These are phyloP conservation scores for Pseudomyrmex flavicornis DNA, from an alignment of 1,140 invertebrate species.

Conservation along the genomic window DNA sequence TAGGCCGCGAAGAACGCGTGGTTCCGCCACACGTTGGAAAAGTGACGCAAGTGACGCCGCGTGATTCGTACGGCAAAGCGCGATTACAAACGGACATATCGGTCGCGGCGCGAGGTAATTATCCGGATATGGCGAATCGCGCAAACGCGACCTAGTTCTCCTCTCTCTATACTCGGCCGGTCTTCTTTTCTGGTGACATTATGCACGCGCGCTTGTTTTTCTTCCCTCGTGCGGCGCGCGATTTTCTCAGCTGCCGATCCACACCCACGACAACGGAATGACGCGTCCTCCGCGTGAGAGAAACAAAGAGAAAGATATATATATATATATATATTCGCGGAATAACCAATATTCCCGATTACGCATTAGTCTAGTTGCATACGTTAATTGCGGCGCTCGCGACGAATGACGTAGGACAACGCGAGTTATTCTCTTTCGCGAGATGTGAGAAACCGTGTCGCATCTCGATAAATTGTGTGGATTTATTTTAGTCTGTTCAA, in stretches of 20 bases:
- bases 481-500: slow-evolving; percentile 19
- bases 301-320: neutral
- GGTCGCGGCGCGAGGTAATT: slow-evolving; percentile 69
- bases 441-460: neutral
- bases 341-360: slow-evolving; percentile 32
- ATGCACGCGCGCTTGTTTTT: slow-evolving; percentile 18
- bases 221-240: no score
- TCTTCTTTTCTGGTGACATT: slow-evolving; percentile 57
- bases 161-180: slow-evolving; percentile 50
- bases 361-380: slow-evolving; percentile 47
- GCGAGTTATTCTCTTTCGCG: slow-evolving; percentile 7
- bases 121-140: slow-evolving; percentile 75
- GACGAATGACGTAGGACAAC: slow-evolving; percentile 2
- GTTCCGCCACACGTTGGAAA: slow-evolving; percentile 56
- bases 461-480: neutral
- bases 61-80: slow-evolving; percentile 56
- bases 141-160: slow-evolving; percentile 74
- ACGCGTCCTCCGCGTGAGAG: neutral
- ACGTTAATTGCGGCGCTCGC: slow-evolving; percentile 23
- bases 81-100: slow-evolving; percentile 57
- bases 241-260: slow-evolving; percentile 18
- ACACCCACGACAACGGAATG: slow-evolving; percentile 8
- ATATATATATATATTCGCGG: neutral
- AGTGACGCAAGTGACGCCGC: slow-evolving; percentile 65
- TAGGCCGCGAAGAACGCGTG: slow-evolving; percentile 47